Percentiles rank a stretch among this genome's conserved stretches.
These are phyloP conservation scores for Cerceris ruficornis DNA, from an alignment of 2,888 invertebrate species.

Conservation along the genomic window DNA sequence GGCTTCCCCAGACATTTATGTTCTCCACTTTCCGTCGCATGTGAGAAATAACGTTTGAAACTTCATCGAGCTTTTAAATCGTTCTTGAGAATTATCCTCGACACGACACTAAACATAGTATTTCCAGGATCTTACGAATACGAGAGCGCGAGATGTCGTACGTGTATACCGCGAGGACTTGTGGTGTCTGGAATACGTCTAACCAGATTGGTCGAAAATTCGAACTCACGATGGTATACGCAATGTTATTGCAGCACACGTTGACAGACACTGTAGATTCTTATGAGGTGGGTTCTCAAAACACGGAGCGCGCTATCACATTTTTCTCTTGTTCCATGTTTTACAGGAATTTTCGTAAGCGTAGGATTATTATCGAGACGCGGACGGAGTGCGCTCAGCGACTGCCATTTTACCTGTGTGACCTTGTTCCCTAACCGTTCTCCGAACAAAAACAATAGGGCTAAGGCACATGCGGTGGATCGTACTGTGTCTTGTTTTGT, in stretches of 20 bases:
- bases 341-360: slow-evolving; percentile 20
- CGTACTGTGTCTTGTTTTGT: not conserved
- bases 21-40: too few relatives aligned
- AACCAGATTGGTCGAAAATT: slow-evolving; percentile 32
- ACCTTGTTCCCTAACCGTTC: slow-evolving; percentile 74
- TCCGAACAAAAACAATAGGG: slow-evolving; percentile 72
- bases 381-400: slow-evolving; percentile 34
- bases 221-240: not conserved
- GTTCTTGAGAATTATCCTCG: not conserved
- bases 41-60: not conserved
- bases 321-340: not conserved
- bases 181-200: not conserved
- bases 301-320: not conserved
- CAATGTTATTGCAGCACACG: slow-evolving; percentile 9
- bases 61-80: not conserved
- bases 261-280: not conserved
- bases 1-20: too few relatives aligned
- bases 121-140: slow-evolving; percentile 9
- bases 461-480: slow-evolving; percentile 39
- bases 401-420: slow-evolving; percentile 73
- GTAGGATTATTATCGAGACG: slow-evolving; percentile 38
- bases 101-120: not conserved
- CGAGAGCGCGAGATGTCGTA: slow-evolving; percentile 2
- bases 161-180: not conserved
- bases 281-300: slow-evolving; percentile 19